Percentiles rank a stretch among this genome's conserved stretches.
Conservation (phyloP, 2,113 vertebrate genomes). For the Sapayoa aenigma region DNA sequence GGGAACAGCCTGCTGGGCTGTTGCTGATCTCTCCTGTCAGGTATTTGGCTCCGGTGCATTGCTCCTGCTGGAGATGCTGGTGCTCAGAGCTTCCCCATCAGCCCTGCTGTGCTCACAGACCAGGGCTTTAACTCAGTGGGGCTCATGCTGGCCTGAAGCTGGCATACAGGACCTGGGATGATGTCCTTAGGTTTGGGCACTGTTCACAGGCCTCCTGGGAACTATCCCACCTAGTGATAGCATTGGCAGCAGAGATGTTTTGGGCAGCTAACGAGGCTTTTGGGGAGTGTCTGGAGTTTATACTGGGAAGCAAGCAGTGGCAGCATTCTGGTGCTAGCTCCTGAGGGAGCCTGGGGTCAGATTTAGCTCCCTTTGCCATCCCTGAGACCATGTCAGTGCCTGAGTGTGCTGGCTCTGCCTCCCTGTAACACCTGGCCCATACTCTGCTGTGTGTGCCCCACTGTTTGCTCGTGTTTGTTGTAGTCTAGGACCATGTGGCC, state of each 20-base stretch:
- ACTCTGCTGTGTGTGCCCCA: rapidly evolving
- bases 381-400: background rate
- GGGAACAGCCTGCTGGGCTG: background rate
- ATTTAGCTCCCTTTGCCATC: background rate
- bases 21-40: background rate
- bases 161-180: background rate
- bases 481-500: background rate
- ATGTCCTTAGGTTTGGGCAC: background rate
- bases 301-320: rapidly evolving
- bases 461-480: rapidly evolving
- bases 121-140: background rate
- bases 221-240: background rate
- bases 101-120: background rate
- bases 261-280: background rate
- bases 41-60: rapidly evolving
- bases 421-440: background rate
- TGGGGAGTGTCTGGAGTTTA: background rate
- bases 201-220: background rate
- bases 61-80: background rate
- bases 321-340: background rate
- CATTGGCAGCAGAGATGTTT: background rate
- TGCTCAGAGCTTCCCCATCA: background rate
- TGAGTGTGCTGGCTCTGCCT: background rate
- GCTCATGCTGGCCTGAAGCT: background rate
- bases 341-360: rapidly evolving